Percentiles rank a stretch among this genome's conserved stretches.
Conservation (phyloP, 2,888 invertebrate genomes). For the Sthenelais limicola region DNA sequence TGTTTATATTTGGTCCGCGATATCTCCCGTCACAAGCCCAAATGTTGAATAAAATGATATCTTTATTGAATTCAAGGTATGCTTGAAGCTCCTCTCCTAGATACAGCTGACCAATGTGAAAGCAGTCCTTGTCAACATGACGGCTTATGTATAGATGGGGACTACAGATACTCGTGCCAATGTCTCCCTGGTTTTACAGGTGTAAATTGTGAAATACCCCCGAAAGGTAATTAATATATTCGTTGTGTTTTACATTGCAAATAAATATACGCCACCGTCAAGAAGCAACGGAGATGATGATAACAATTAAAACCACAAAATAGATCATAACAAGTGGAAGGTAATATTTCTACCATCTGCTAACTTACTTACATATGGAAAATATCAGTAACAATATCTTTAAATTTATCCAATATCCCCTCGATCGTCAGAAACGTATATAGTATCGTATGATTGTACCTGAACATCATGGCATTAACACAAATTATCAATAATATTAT, state of each 20-base stretch:
- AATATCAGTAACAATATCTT: too few relatives aligned
- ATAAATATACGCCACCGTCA: too few relatives aligned
- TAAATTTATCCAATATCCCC: too few relatives aligned
- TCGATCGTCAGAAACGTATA: too few relatives aligned
- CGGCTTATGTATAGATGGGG: conserved; percentile 64
- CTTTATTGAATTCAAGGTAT: too few relatives aligned
- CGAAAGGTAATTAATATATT: not conserved
- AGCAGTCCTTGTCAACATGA: conserved; percentile 63
- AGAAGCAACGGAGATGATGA: too few relatives aligned
- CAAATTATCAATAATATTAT: not conserved
- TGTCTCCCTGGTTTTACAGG: conserved; percentile 61
- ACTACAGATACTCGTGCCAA: conserved; percentile 62
- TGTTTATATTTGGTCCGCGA: too few relatives aligned
- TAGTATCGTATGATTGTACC: not conserved
- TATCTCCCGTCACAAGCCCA: too few relatives aligned
- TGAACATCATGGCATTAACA: not conserved
- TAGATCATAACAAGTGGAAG: not conserved
- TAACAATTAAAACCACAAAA: not conserved
- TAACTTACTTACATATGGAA: too few relatives aligned
- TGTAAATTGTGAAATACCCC: conserved; percentile 61
- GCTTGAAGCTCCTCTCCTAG: conserved; percentile 38
- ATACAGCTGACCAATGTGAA: conserved; percentile 56
- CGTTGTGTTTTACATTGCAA: not conserved
- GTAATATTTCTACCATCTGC: too few relatives aligned
- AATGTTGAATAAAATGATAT: too few relatives aligned